Percentiles rank a stretch among this genome's conserved stretches.
phyloP scores from a whole-genome alignment of 2,888 invertebrate genomes.

The Caenorhabditis imperialis region DNA sequence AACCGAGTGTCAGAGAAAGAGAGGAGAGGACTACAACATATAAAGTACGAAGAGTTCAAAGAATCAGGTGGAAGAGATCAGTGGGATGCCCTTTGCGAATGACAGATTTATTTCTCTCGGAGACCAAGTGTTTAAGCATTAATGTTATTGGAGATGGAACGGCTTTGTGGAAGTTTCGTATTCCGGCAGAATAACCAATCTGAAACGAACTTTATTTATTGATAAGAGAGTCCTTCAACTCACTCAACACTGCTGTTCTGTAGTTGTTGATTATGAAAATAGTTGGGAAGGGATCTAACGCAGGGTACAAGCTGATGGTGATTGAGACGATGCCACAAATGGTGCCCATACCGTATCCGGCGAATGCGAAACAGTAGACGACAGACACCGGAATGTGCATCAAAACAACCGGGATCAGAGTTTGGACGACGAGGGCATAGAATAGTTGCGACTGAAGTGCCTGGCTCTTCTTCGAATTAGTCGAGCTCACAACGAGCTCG shows the following conservation, averaged over 20 bases:
- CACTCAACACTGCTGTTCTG: conserved; percentile 14
- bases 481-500: not conserved
- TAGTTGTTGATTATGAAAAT: conserved; percentile 34
- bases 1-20: conserved; percentile 19
- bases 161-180: not conserved
- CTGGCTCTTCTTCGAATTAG: not conserved
- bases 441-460: too few species aligned
- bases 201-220: conserved; percentile 1
- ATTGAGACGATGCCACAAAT: conserved; percentile 25
- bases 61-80: conserved; percentile 7
- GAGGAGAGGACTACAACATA: conserved; percentile 3
- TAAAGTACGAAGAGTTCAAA: conserved; percentile 35
- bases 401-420: conserved; percentile 21
- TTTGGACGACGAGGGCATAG: conserved; percentile 28
- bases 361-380: conserved; percentile 18
- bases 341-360: conserved; percentile 18
- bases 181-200: not conserved
- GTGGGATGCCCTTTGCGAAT: too few species aligned
- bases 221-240: not conserved
- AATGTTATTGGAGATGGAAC: too few species aligned
- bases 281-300: conserved; percentile 37
- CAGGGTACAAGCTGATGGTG: conserved; percentile 31
- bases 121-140: too few species aligned
- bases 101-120: too few species aligned
- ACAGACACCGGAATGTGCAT: conserved; percentile 41